Evolutionary conservation across 2,888 invertebrate genomes (phyloP), one percentile per base, ranked within the genome.

Genomic region (Crepidodera aurea): DNA sequence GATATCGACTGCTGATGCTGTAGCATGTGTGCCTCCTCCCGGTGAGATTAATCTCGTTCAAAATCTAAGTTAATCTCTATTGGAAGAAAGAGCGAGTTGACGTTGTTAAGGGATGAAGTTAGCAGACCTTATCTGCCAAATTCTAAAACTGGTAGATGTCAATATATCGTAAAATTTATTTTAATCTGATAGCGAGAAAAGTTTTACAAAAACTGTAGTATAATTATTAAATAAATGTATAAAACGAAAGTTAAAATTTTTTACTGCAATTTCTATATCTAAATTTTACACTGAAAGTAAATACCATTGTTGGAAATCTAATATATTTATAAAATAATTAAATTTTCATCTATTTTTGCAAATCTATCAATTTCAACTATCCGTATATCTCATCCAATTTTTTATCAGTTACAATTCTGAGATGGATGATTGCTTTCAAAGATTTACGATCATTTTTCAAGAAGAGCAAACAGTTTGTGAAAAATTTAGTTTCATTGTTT

Each of bases 341-440:
- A n/a, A 44, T 22, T 44, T 19, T 44, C 22, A 22, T 18, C 10
- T 19, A 2, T 44, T 44, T 44, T 13, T 12, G 22, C 13, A 44
- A 44, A 22, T 37, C 44, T 42, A 59, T 51, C 37, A 15, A 51
- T 16, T 32, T 32, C 51, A 34, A 32, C 34, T 37, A 34, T 32
- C 19, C 51, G 13, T 16, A 15, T 19, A 34, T 46, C 46, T 57
- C 10, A 13, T 13, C 48, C 50, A 29, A 40, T 51, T 58, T 48
- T 48, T 39, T 22, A 25, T 1, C 7, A 27, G 44, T 32, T 44
- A 27, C 8, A 16, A 25, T 40, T 8, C 42, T 32, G 12, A 39
- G 60, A 54, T 50, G 50, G 48, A 60, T 60, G 54, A 60, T 60
- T 50, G 60, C 42, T 40, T 29, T 60, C 12, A 50, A 60, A 55